Evolutionary conservation across 2,113 vertebrate species (phyloP).

Genomic region (Datnioides undecimradiatus): DNA sequence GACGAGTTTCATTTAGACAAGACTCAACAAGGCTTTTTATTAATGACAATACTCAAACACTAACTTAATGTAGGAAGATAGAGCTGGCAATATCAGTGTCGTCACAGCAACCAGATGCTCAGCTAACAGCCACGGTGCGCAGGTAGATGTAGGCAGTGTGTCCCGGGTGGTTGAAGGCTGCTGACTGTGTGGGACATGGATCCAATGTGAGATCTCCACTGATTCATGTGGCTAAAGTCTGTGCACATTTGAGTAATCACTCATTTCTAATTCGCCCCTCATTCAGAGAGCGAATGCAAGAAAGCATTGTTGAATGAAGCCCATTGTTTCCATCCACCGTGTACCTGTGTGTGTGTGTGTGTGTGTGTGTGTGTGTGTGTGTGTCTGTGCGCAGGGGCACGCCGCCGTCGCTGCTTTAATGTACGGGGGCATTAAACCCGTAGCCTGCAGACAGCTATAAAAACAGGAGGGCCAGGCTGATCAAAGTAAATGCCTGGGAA

Average conservation of each 20-base stretch:
- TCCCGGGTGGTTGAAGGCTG: too few species aligned
- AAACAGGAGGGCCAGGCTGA: conserved; percentile 57
- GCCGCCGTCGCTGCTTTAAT: conserved; percentile 69
- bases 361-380: conserved; percentile 32
- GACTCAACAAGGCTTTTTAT: too few species aligned
- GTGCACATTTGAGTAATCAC: conserved; percentile 20
- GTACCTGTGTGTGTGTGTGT: conserved; percentile 13
- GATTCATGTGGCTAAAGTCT: not conserved
- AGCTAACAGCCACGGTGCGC: too few species aligned
- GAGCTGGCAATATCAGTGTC: too few species aligned
- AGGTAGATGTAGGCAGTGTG: too few species aligned
- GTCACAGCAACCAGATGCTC: too few species aligned
- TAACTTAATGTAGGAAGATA: too few species aligned
- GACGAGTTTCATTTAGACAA: too few species aligned
- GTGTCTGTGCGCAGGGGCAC: conserved; percentile 18
- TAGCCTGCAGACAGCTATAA: conserved; percentile 71
- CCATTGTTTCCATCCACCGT: conserved; percentile 56
- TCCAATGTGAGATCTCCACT: conserved; percentile 23
- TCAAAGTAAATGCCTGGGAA: conserved; percentile 77
- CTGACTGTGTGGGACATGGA: conserved; percentile 9
- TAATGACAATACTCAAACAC: too few species aligned
- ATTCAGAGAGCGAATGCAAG: not conserved
- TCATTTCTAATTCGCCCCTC: conserved; percentile 8
- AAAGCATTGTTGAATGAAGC: not conserved
- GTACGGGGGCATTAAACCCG: conserved; percentile 66